phyloP scores from a whole-genome alignment of 2,113 vertebrate genomes.

The Neolamprologus variostigma region DNA sequence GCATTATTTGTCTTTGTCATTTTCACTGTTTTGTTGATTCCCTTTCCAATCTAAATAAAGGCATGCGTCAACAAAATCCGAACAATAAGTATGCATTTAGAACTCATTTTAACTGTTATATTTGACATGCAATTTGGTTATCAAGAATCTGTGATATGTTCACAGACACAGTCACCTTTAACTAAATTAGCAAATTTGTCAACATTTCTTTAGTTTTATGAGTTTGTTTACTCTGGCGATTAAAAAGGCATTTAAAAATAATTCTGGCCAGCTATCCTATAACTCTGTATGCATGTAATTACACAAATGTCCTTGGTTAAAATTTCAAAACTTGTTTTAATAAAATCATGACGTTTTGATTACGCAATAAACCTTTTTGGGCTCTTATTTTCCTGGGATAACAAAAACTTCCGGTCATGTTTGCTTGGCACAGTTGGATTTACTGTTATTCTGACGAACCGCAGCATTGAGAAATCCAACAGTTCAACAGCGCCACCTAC shows the following conservation, averaged over 20 bases:
- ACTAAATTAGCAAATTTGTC: not conserved
- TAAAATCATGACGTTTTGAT: not conserved
- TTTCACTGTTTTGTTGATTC: not conserved
- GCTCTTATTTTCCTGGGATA: not conserved
- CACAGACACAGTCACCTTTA: not conserved
- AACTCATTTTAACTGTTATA: not conserved
- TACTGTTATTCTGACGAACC: not conserved
- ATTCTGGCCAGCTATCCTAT: not conserved
- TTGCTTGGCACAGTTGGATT: not conserved
- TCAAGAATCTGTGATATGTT: not conserved
- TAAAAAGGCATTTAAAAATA: not conserved
- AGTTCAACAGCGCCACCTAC: slow-evolving; percentile 30
- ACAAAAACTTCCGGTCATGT: not conserved
- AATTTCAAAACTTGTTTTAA: not conserved
- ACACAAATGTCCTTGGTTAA: not conserved
- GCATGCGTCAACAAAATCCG: not conserved
- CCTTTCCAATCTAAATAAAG: not conserved
- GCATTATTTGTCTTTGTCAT: not conserved
- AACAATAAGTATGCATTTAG: not conserved
- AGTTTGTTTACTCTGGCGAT: not conserved
- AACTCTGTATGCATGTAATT: not conserved
- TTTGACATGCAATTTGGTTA: not conserved
- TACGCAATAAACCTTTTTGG: not conserved
- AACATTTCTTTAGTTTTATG: not conserved
- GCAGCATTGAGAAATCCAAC: not conserved